These are phyloP conservation scores for Mustelus asterias DNA, from an alignment of 2,113 vertebrate genomes.

Conservation along the genomic window DNA sequence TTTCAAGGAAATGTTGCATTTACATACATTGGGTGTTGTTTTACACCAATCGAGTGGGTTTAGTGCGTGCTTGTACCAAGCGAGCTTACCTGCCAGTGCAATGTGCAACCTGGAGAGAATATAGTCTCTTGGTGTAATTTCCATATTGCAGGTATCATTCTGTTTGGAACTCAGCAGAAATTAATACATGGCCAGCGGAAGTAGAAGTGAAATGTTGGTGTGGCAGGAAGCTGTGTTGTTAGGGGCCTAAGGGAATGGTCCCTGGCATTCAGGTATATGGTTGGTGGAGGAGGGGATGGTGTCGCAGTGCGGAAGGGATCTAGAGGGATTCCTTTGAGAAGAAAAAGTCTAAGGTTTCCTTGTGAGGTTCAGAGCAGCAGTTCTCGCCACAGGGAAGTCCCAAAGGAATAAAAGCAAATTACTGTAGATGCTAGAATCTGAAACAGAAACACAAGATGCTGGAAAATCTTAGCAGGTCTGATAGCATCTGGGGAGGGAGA, in stretches of 20 bases:
- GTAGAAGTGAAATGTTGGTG: not conserved
- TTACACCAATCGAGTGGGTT: not conserved
- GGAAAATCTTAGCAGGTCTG: too few relatives aligned
- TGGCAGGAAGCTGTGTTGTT: not conserved
- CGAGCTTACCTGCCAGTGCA: not conserved
- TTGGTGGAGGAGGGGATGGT: too few relatives aligned
- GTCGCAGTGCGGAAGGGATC: too few relatives aligned
- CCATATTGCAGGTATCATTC: not conserved
- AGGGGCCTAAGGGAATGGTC: too few relatives aligned
- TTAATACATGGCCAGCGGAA: not conserved
- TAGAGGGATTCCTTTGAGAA: too few relatives aligned
- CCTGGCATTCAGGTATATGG: too few relatives aligned
- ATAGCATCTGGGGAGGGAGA: too few relatives aligned
- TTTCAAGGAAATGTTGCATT: not conserved
- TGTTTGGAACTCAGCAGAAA: not conserved
- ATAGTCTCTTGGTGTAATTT: not conserved
- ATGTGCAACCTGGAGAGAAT: not conserved
- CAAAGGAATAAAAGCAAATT: too few relatives aligned
- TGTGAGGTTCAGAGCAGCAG: not conserved
- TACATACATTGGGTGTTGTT: not conserved
- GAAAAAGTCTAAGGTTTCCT: not conserved
- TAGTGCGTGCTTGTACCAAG: not conserved
- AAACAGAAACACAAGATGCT: too few relatives aligned
- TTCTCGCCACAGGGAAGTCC: not conserved
- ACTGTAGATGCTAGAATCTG: too few relatives aligned